Conservation (phyloP, 2,797 vertebrate species). For the Microctenopoma stevenorrisi region DNA sequence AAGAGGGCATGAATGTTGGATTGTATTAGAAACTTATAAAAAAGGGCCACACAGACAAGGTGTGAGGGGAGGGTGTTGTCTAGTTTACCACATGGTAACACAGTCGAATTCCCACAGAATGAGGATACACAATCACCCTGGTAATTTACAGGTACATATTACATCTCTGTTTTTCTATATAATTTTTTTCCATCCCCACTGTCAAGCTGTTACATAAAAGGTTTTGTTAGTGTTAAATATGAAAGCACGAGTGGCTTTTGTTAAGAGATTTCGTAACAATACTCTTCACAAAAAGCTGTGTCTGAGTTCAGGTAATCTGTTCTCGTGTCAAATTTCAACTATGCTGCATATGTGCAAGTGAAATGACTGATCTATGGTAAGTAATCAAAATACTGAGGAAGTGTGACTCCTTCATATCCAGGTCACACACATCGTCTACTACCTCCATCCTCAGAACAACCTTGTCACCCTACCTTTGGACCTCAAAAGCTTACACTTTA, state of each 20-base stretch:
- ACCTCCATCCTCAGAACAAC: slow-evolving; percentile 15
- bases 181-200: no score
- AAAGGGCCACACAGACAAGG: no score
- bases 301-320: neutral
- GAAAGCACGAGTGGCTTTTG: neutral
- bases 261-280: slow-evolving; percentile 5
- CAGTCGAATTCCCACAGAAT: no score
- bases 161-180: no score
- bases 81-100: no score
- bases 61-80: no score
- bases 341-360: neutral
- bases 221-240: neutral
- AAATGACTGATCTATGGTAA: neutral
- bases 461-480: slow-evolving; percentile 1
- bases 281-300: slow-evolving; percentile 1
- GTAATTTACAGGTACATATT: no score
- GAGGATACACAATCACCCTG: no score
- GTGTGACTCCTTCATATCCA: neutral
- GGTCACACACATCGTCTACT: neutral
- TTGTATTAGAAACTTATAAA: no score
- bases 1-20: no score
- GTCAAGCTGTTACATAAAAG: neutral
- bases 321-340: slow-evolving; percentile 13
- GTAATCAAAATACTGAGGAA: no score
- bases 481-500: neutral